Evolutionary conservation across 1,140 invertebrate genomes (phyloP), one percentile per base, ranked within the genome.

Genomic region (Megalopta genalis): DNA sequence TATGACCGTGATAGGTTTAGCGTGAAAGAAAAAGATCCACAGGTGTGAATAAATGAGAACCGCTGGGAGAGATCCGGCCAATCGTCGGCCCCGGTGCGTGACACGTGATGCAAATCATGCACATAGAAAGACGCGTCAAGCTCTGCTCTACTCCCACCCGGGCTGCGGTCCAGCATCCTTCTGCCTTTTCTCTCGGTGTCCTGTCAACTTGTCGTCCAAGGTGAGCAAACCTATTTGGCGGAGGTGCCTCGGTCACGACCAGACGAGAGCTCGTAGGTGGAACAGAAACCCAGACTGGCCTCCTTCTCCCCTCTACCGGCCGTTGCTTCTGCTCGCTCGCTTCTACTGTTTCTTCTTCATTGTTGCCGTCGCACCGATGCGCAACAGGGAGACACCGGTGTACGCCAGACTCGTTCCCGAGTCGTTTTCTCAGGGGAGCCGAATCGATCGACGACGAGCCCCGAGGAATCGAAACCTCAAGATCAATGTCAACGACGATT

Each of bases 151-250:
- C 64, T 63, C 65, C n/a, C 32, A 37, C 64, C 63, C 10, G 42
- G 42, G 10, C 10, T 59, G 37, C 23, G 59, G 39, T 59, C 59
- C 71, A 65, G 66, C 77, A 77, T 85, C 86, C 80, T 80, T 64
- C 82, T 69, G 32, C 77, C 86, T 75, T 81, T 81, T 81, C 75
- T 83, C 64, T 75, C 77, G 74, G 66, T 77, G 78, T 82, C 84
- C 82, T 78, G 84, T 86, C 82, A 84, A 87, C 77, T 87, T 86
- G 78, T 86, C 80, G 80, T 83, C 80, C 86, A 88, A 88, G 86
- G 86, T 83, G 86, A 87, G 84, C 84, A 64, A 73, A 83, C 77
- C 82, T 81, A 87, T 86, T 86, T 84, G 75, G 70, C 72, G 83
- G 67, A 86, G 83, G 77, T 71, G 79, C 85, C 69, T 81, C 77